These are phyloP conservation scores for Acanthurus leucopareius DNA, from an alignment of 2,797 vertebrate species.

Conservation along the genomic window DNA sequence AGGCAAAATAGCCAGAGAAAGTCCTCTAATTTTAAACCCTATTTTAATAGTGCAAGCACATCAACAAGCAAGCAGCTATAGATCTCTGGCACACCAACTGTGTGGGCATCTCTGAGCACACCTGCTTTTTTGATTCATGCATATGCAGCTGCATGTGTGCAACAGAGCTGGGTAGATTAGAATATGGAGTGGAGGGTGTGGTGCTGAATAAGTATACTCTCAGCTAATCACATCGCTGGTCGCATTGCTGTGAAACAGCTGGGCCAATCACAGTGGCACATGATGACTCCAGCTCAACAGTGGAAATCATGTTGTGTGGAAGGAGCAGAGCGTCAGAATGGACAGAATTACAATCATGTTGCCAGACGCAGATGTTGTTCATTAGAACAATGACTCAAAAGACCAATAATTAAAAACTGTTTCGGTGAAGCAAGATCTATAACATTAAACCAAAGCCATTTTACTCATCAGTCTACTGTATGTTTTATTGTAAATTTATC, in stretches of 20 bases:
- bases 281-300: neutral
- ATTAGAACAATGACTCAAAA: too few relatives aligned
- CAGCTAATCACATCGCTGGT: too few relatives aligned
- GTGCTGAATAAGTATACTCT: neutral
- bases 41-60: neutral
- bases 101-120: neutral
- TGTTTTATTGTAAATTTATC: too few relatives aligned
- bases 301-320: too few relatives aligned
- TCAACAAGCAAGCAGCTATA: neutral
- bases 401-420: too few relatives aligned
- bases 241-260: neutral
- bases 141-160: neutral
- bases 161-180: neutral
- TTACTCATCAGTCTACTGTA: too few relatives aligned
- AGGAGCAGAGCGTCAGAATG: too few relatives aligned
- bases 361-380: too few relatives aligned
- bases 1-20: neutral
- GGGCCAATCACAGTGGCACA: neutral
- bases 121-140: neutral
- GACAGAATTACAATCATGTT: too few relatives aligned
- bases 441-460: too few relatives aligned
- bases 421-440: too few relatives aligned
- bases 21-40: neutral
- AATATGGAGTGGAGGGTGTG: neutral
- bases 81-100: neutral